These are phyloP conservation scores for Noctilio leporinus DNA, from an alignment of 2,113 vertebrate genomes.

Conservation along the genomic window DNA sequence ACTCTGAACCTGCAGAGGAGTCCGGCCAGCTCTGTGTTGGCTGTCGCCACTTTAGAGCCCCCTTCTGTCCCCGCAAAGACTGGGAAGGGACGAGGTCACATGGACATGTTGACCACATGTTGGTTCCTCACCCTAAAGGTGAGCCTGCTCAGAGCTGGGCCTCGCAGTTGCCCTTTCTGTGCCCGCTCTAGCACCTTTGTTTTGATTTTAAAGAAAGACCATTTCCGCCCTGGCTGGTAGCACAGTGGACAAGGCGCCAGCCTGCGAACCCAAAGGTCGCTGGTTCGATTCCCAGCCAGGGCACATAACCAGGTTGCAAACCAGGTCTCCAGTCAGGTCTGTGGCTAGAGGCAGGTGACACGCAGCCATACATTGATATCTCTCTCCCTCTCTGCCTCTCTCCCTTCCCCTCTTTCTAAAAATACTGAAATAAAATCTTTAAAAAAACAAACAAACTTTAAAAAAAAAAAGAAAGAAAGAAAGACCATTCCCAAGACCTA, in stretches of 20 bases:
- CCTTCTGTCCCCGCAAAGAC: neutral
- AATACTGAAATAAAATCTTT: too few species aligned
- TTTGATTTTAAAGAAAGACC: neutral
- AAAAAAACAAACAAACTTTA: too few species aligned
- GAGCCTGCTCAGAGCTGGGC: neutral
- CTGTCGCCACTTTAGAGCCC: neutral
- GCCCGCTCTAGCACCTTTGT: neutral
- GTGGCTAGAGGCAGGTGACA: too few species aligned
- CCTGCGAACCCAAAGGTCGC: too few species aligned
- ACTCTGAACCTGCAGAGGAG: neutral
- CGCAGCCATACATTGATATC: too few species aligned
- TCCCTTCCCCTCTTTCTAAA: too few species aligned
- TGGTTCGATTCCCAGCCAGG: too few species aligned
- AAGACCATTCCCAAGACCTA: neutral
- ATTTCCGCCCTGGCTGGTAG: too few species aligned
- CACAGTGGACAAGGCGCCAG: too few species aligned
- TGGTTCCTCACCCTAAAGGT: neutral
- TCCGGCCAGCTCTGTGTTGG: neutral
- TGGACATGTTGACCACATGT: fast-evolving
- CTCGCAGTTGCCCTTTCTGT: neutral
- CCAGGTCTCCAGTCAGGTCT: too few species aligned
- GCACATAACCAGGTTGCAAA: too few species aligned
- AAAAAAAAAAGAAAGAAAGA: neutral
- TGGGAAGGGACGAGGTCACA: neutral
- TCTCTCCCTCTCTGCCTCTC: too few species aligned